Percentiles rank a stretch among this genome's conserved stretches.
phyloP scores from a whole-genome alignment of 2,888 invertebrate species.

The Ferdinandea cuprea region DNA sequence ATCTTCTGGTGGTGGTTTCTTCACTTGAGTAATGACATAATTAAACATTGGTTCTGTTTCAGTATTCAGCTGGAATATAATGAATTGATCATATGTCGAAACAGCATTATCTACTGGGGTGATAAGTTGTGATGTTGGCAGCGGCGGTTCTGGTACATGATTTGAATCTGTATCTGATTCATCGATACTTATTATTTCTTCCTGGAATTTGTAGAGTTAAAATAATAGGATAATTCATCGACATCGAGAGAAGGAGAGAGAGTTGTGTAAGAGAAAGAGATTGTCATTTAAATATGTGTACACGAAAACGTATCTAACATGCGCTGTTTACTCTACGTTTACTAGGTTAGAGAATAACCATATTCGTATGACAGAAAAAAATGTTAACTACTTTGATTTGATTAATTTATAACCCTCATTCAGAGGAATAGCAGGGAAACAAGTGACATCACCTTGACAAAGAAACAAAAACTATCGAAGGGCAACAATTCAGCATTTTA shows the following conservation, averaged over 20 bases:
- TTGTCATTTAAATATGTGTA: conserved; percentile 21
- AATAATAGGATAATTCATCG: conserved; percentile 72
- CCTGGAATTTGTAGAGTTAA: conserved; percentile 74
- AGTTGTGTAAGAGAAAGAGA: conserved; percentile 36
- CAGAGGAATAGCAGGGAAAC: neutral
- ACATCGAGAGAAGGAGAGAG: conserved; percentile 36
- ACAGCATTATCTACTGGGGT: neutral
- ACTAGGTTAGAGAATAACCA: neutral
- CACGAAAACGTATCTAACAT: conserved; percentile 30
- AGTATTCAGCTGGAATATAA: conserved; percentile 53
- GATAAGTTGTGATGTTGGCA: neutral
- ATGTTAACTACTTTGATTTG: neutral
- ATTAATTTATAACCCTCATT: neutral
- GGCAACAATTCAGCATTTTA: conserved; percentile 33
- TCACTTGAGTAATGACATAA: conserved; percentile 39
- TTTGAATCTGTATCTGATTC: conserved; percentile 14
- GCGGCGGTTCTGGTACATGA: neutral
- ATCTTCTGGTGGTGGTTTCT: conserved; percentile 24
- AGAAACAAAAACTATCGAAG: conserved; percentile 11
- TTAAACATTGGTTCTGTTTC: conserved; percentile 36
- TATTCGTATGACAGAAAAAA: neutral
- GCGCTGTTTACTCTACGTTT: conserved; percentile 29
- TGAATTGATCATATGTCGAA: conserved; percentile 31
- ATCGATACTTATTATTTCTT: conserved; percentile 37
- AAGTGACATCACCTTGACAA: conserved; percentile 17